phyloP scores from a whole-genome alignment of 2,113 vertebrate genomes.

The Hymenochirus boettgeri region DNA sequence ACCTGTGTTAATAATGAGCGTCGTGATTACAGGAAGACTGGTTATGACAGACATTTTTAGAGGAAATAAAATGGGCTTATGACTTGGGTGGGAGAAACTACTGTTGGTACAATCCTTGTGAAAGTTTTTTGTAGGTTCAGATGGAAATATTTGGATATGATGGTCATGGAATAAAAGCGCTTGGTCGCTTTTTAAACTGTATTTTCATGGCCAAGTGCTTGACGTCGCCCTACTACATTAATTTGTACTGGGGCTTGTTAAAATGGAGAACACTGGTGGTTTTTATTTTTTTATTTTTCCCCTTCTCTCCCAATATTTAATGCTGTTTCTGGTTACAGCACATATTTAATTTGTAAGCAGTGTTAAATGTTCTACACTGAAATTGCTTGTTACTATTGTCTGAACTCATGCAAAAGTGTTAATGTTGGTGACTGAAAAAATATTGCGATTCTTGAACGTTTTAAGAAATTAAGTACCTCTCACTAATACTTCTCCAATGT shows the following conservation, averaged over 20 bases:
- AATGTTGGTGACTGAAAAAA: too few relatives aligned
- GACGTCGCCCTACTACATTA: slow-evolving; percentile 2
- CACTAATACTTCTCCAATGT: too few relatives aligned
- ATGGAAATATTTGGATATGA: slow-evolving; percentile 45
- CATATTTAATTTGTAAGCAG: too few relatives aligned
- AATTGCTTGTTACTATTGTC: too few relatives aligned
- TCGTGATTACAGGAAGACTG: slow-evolving; percentile 58
- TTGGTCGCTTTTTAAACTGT: not conserved
- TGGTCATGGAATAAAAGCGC: slow-evolving; percentile 46
- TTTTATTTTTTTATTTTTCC: not conserved
- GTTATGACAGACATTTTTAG: not conserved
- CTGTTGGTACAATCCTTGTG: slow-evolving; percentile 42
- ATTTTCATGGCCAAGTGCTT: not conserved
- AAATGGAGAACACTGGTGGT: not conserved
- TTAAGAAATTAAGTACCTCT: too few relatives aligned
- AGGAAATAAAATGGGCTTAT: not conserved
- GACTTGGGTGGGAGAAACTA: slow-evolving; percentile 50
- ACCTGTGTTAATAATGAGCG: slow-evolving; percentile 67
- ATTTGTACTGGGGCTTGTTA: not conserved
- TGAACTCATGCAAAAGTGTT: too few relatives aligned
- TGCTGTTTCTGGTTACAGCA: slow-evolving; percentile 25
- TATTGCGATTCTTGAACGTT: too few relatives aligned
- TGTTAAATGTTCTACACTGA: too few relatives aligned
- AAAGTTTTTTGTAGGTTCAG: slow-evolving; percentile 25
- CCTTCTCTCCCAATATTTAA: too few relatives aligned